Evolutionary conservation across 2,797 vertebrate species (phyloP).

Genomic region (Helicolenus hilgendorfi): DNA sequence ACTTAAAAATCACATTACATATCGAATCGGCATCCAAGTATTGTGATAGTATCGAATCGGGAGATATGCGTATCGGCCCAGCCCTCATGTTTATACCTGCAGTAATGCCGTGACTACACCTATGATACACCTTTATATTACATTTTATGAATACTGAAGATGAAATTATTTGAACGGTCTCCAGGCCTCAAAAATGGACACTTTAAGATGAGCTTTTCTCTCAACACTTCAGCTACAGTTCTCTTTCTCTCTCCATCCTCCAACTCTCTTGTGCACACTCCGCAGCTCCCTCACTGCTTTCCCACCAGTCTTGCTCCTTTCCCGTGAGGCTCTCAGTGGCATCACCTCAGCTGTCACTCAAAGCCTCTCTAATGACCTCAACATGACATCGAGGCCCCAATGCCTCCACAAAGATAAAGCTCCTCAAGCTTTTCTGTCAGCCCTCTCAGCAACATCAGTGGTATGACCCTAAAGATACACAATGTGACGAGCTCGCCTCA

Average conservation of each 20-base stretch:
- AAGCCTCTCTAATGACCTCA: constrained; percentile 78
- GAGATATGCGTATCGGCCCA: no score
- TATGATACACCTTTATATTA: no score
- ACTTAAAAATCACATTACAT: no score
- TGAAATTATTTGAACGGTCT: neutral
- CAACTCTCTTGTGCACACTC: constrained; percentile 22
- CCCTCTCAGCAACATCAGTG: constrained; percentile 54
- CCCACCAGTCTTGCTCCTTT: constrained; percentile 33
- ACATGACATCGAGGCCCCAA: constrained; percentile 66
- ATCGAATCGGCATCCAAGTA: no score
- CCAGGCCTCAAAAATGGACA: neutral
- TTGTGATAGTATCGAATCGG: no score
- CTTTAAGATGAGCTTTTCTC: neutral
- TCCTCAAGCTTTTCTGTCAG: constrained; percentile 64
- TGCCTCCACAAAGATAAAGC: constrained; percentile 63
- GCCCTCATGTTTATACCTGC: neutral
- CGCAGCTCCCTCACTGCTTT: constrained; percentile 11
- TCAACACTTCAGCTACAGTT: neutral
- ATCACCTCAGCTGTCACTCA: constrained; percentile 85
- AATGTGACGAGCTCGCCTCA: constrained; percentile 51
- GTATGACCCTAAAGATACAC: constrained; percentile 59
- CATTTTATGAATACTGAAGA: neutral
- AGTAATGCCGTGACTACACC: neutral
- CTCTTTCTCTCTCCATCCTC: constrained; percentile 17
- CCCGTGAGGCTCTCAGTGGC: constrained; percentile 58